Evolutionary conservation across 2,888 invertebrate species (phyloP).

Genomic region (Argyresthia goedartella): DNA sequence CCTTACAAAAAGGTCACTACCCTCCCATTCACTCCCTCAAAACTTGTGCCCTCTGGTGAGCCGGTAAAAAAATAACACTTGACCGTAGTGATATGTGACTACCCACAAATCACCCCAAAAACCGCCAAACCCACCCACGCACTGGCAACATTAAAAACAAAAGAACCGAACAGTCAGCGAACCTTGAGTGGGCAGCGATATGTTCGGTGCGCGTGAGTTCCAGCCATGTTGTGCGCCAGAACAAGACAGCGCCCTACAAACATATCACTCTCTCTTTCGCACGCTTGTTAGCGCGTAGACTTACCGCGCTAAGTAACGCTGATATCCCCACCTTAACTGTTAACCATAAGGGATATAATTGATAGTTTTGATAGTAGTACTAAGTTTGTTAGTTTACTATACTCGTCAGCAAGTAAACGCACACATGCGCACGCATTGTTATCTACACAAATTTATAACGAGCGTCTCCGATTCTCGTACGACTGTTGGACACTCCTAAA

Average conservation of each 20-base stretch:
- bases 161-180: conserved; percentile 71
- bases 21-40: no score
- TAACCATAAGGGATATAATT: background rate
- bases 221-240: conserved; percentile 63
- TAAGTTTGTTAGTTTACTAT: conserved; percentile 29
- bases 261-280: conserved; percentile 32
- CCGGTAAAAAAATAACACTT: background rate
- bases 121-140: conserved; percentile 19
- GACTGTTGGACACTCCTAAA: conserved; percentile 60
- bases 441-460: conserved; percentile 69
- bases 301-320: background rate
- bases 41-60: no score
- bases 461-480: conserved; percentile 60
- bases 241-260: conserved; percentile 37
- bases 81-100: background rate
- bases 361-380: background rate
- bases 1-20: no score
- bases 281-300: conserved; percentile 61
- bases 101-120: background rate
- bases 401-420: conserved; percentile 67
- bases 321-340: background rate
- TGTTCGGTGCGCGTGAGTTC: conserved; percentile 75
- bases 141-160: conserved; percentile 68
- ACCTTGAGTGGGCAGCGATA: conserved; percentile 75
- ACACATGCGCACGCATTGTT: conserved; percentile 62